Evolutionary conservation across 1,140 invertebrate genomes (phyloP).

Genomic region (Papilio polytes): DNA sequence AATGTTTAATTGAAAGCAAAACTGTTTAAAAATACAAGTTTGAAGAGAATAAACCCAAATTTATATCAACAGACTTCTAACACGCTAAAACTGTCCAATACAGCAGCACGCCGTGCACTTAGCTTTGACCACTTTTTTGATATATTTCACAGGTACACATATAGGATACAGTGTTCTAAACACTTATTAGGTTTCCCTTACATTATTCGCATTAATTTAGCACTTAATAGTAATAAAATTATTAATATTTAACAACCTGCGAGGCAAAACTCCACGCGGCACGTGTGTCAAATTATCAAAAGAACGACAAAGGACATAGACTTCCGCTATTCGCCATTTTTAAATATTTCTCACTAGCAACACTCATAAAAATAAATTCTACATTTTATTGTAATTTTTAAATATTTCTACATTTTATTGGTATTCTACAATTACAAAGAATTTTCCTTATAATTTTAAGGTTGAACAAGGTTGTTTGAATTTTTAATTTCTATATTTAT

Average conservation of each 20-base stretch:
- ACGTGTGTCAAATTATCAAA: conserved; percentile 83
- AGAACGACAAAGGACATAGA: conserved; percentile 74
- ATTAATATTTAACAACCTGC: conserved; percentile 76
- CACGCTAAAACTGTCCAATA: not conserved
- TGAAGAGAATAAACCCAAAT: not conserved
- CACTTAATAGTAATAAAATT: conserved; percentile 58
- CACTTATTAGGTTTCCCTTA: conserved; percentile 52
- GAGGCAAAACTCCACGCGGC: conserved; percentile 83
- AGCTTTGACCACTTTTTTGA: conserved; percentile 42
- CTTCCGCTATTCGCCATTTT: conserved; percentile 72
- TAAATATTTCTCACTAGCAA: conserved; percentile 58
- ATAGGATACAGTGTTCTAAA: conserved; percentile 48
- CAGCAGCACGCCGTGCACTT: conserved; percentile 32
- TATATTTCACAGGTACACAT: conserved; percentile 56
- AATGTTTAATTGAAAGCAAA: not conserved
- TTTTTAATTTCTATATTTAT: not conserved
- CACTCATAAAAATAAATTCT: not conserved
- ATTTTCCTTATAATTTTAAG: not conserved
- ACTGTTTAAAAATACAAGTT: not conserved
- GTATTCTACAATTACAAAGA: not conserved
- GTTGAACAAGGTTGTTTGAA: too few species aligned
- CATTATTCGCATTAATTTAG: conserved; percentile 45
- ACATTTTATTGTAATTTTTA: conserved; percentile 2
- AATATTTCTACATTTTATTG: conserved; percentile 34
- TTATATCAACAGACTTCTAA: not conserved